Evolutionary conservation across 2,797 vertebrate genomes (phyloP), one percentile per base, ranked within the genome.

Genomic region (Acipenser transmontanus): DNA sequence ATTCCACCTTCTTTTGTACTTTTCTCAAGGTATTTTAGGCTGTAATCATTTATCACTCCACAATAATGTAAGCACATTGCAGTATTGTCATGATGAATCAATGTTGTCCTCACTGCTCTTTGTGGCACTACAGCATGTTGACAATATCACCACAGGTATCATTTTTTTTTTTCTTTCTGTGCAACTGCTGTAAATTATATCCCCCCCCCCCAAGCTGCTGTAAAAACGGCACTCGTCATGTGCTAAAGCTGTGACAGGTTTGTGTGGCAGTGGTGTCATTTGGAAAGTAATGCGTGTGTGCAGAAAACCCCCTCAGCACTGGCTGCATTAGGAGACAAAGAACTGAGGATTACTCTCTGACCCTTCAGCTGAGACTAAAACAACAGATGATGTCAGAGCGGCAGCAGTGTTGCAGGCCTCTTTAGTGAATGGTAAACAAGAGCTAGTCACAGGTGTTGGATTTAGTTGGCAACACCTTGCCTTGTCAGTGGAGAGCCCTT

Each of bases 381-480:
- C 73, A 64, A 63, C 73, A 49, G 52, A 13, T 6, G 69, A 6
- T 12, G 63, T 71, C 73, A 70, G 0, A 0, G 10, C 76, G 70
- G 61, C 71, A 66, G 54, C 0, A 14, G 0, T 0, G 76, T 73
- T 50, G 69, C 65, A 9, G 72, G 74, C 74, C 57, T 0, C 56
- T 80, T 20, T 0, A 0, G 70, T 70, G 67, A 1, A 13, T 2
- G 71, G 80, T 82, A 83, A 83, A 83, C 81, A 84, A 69, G 78
- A 73, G 73, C 79, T 83, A 80, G 83, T 81, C 80, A 81, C 17
- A 6, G 69, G 73, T 72, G 64, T 52, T 80, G 83, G 69, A 56
- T 74, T 78, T 78, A 66, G 60, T 0, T 34, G 60, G 75, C 72
- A 73, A 60, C 69, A 78, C 11, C 54, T 57, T 56, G 47, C 12